Conservation (phyloP, 1,140 invertebrate species). For the Ctenoplectra terminalis region DNA sequence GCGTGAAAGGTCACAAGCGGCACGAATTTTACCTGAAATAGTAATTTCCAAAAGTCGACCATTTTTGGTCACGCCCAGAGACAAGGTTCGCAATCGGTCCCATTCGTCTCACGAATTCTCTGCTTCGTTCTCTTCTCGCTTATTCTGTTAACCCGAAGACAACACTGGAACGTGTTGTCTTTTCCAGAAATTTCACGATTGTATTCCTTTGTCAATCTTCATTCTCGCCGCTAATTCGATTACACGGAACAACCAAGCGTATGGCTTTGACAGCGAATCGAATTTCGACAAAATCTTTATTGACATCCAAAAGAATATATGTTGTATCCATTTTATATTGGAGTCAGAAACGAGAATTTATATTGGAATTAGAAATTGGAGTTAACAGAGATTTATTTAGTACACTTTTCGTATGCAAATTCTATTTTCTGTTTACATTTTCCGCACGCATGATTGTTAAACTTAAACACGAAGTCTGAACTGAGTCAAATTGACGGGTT, state of each 20-base stretch:
- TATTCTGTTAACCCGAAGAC: not conserved
- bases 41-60: constrained; percentile 59
- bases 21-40: constrained; percentile 62
- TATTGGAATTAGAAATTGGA: too few species aligned
- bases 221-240: constrained; percentile 8
- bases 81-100: constrained; percentile 35
- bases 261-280: not conserved
- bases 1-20: constrained; percentile 31
- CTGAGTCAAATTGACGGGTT: too few species aligned
- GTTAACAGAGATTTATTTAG: too few species aligned
- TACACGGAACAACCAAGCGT: constrained; percentile 1
- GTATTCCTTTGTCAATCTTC: not conserved
- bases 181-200: not conserved
- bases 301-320: not conserved
- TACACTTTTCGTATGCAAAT: too few species aligned
- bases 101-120: constrained; percentile 42
- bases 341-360: too few species aligned
- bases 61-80: constrained; percentile 60
- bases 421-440: too few species aligned
- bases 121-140: not conserved
- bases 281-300: constrained; percentile 13
- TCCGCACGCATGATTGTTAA: too few species aligned
- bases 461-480: too few species aligned
- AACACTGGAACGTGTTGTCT: not conserved
- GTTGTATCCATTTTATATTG: too few species aligned